Percentiles rank a stretch among this genome's conserved stretches.
Conservation (phyloP, 2,113 vertebrate species). For the Vulpes lagopus region DNA sequence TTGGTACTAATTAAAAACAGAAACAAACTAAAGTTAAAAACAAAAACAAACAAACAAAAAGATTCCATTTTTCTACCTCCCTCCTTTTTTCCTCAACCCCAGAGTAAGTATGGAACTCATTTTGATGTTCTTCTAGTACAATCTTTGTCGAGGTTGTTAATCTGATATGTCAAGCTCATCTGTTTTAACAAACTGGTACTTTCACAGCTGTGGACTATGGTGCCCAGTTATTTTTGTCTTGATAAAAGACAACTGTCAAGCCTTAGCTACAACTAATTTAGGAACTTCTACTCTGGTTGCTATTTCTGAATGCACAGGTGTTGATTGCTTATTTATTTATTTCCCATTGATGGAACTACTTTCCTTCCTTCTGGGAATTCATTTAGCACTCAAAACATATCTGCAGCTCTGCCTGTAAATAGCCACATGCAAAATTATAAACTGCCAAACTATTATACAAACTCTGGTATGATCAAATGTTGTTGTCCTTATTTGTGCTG, state of each 20-base stretch:
- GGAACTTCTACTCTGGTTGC: neutral
- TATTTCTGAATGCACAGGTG: constrained; percentile 30
- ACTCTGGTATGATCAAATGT: neutral
- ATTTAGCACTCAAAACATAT: neutral
- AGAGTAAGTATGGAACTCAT: neutral
- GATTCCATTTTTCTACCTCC: neutral
- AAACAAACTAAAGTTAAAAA: neutral
- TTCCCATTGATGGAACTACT: neutral
- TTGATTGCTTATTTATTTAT: constrained; percentile 41
- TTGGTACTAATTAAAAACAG: neutral
- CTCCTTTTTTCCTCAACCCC: neutral
- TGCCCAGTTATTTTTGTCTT: constrained; percentile 32
- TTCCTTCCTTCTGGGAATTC: neutral
- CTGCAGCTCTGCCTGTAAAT: neutral
- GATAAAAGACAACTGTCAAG: constrained; percentile 5
- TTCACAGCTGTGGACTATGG: neutral
- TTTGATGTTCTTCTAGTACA: neutral
- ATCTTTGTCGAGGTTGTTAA: neutral
- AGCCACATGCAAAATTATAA: neutral
- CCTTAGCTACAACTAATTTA: neutral
- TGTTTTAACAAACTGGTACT: neutral
- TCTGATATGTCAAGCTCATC: neutral
- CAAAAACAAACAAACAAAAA: neutral
- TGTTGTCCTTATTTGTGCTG: neutral
- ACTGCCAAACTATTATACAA: neutral